Evolutionary conservation across 2,888 invertebrate genomes (phyloP), one percentile per base, ranked within the genome.

Genomic region (Pristionchus japonicus): DNA sequence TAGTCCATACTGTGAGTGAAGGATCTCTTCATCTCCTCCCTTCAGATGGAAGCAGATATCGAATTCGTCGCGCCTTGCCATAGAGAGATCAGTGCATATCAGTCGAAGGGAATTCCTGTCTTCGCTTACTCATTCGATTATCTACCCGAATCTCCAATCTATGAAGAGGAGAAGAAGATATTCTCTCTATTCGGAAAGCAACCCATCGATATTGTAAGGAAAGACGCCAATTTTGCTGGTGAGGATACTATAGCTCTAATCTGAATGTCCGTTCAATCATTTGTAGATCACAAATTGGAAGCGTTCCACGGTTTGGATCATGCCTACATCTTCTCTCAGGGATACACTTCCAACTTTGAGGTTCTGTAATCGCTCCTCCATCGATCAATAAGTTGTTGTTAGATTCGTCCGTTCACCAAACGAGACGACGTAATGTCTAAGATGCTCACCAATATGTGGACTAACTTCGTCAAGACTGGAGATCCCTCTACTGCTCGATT

Each of bases 231-330:
- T 40, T 87, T 77, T 31, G 31, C 37, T 9, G 87, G 88, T 88
- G 17, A 82, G 70, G 40, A 40, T 47, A n/a, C 61, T 17, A 11
- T 84, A 20, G 34, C 40, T 57, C 70, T 34, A 0, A 23, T 31
- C 34, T 47, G 77, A 77, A 7, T 47, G n/a, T 47, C 6, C 15
- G 47, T 77, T 34, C 27, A 77, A 13, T 27, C 17, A 34, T 20
- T 20, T 87, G 43, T 77, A 92, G 93, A 90, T 9, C 89, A 90
- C 80, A 88, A 90, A 61, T 61, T 91, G 89, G 92, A 91, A 57
- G 93, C 94, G 20, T 94, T 94, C 88, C 94, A 94, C 74, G 94
- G 94, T 0, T 88, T 94, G 37, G 94, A 94, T 89, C 94, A 94
- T 88, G 93, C 94, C 13, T 94, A 92, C 90, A 93, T 94, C 47